phyloP scores from a whole-genome alignment of 1,140 invertebrate species.

The Habropoda laboriosa region DNA sequence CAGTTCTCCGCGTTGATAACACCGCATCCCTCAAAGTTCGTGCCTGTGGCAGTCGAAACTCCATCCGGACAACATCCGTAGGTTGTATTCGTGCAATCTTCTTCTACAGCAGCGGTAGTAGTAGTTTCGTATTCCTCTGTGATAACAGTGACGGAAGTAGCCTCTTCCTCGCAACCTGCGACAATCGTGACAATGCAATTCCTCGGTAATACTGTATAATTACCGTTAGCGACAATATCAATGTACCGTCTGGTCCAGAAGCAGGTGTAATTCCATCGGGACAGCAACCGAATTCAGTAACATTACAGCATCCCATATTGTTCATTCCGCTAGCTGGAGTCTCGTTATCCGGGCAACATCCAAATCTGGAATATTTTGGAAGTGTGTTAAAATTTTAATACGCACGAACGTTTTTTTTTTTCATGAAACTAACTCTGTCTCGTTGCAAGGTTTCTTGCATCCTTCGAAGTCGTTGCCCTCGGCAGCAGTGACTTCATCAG shows the following conservation, averaged over 20 bases:
- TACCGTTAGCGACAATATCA: neutral
- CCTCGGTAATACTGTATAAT: neutral
- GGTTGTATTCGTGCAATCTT: slow-evolving; percentile 78
- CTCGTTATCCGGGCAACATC: slow-evolving; percentile 87
- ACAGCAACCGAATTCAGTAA: slow-evolving; percentile 89
- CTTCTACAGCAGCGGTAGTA: slow-evolving; percentile 65
- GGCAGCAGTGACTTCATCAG: slow-evolving; percentile 89
- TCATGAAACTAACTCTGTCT: slow-evolving; percentile 83
- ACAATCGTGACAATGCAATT: neutral
- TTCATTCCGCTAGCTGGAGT: slow-evolving; percentile 84
- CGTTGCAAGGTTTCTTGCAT: slow-evolving; percentile 87
- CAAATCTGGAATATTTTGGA: slow-evolving; percentile 77
- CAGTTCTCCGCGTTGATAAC: slow-evolving; percentile 83
- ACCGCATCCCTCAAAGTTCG: slow-evolving; percentile 81
- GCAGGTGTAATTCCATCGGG: slow-evolving; percentile 88
- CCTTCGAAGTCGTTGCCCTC: slow-evolving; percentile 92
- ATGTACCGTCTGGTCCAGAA: slow-evolving; percentile 85
- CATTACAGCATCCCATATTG: slow-evolving; percentile 84
- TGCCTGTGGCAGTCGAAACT: slow-evolving; percentile 78
- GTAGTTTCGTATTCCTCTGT: slow-evolving; percentile 66
- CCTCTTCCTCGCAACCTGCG: slow-evolving; percentile 67
- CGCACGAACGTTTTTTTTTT: neutral
- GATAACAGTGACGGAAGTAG: slow-evolving; percentile 52
- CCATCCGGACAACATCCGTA: slow-evolving; percentile 87
- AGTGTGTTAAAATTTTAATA: neutral